phyloP scores from a whole-genome alignment of 2,797 vertebrate genomes.

The Selene dorsalis region DNA sequence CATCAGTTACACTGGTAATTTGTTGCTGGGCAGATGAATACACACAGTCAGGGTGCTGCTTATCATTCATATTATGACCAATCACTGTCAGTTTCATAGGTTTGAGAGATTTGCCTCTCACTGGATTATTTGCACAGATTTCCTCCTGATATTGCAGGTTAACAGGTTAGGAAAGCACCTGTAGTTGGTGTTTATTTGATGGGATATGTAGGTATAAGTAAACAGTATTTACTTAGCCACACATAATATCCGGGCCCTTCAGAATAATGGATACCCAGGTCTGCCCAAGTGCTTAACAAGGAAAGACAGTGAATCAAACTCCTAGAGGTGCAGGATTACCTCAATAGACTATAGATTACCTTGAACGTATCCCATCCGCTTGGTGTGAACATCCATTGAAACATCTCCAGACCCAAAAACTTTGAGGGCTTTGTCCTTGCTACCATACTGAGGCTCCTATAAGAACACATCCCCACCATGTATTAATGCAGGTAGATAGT shows the following conservation, averaged over 20 bases:
- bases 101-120: neutral
- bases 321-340: too few relatives aligned
- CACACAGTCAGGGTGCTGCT: neutral
- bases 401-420: constrained; percentile 73
- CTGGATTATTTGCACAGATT: too few relatives aligned
- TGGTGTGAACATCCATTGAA: constrained; percentile 62
- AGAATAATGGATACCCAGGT: neutral
- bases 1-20: neutral
- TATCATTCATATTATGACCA: neutral
- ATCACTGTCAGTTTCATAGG: neutral
- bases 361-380: constrained; percentile 71
- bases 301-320: neutral
- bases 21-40: neutral
- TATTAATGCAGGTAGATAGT: neutral
- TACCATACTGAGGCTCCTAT: constrained; percentile 68
- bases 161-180: too few relatives aligned
- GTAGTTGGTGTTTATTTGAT: neutral
- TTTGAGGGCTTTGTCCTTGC: constrained; percentile 68
- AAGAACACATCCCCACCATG: neutral
- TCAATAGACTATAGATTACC: too few relatives aligned
- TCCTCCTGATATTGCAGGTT: too few relatives aligned
- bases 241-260: neutral
- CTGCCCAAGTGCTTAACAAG: neutral
- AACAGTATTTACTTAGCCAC: neutral
- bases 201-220: neutral